Conservation (phyloP, 92 coral and sea anemone species). For the Heliopora coerulea region DNA sequence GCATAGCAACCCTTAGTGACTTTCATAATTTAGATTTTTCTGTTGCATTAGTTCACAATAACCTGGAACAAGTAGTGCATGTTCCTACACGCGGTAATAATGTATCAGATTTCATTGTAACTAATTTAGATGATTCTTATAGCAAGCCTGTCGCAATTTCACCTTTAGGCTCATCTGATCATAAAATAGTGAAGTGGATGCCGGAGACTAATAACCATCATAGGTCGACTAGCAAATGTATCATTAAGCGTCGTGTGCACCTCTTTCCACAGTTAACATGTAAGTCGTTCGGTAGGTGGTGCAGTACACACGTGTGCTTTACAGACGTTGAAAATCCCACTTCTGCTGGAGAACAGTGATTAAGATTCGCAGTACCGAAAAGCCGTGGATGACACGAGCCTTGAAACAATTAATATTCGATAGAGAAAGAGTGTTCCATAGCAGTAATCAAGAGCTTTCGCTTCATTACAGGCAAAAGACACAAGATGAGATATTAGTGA, state of each 20-base stretch:
- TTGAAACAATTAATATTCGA: neutral
- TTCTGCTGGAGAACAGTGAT: conserved; percentile 16
- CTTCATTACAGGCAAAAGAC: conserved; percentile 5
- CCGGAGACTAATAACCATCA: neutral
- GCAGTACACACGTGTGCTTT: conserved; percentile 19
- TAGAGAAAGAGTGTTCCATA: conserved; percentile 21
- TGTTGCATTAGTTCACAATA: conserved; percentile 19
- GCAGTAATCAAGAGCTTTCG: conserved; percentile 1
- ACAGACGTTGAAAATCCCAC: conserved; percentile 7
- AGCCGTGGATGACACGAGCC: conserved; percentile 18
- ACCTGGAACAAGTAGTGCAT: conserved; percentile 25
- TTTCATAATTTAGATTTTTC: conserved; percentile 43
- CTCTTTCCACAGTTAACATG: conserved; percentile 16
- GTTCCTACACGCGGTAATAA: conserved; percentile 22
- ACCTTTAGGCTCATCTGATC: conserved; percentile 49
- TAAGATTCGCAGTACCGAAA: conserved; percentile 1
- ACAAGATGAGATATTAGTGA: conserved; percentile 1
- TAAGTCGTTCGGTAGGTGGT: conserved; percentile 34
- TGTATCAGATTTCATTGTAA: conserved; percentile 26
- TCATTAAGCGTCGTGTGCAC: neutral
- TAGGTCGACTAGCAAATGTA: neutral
- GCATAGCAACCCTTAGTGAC: conserved; percentile 50
- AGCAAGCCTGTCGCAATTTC: neutral
- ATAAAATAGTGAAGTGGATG: conserved; percentile 29
- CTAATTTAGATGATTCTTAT: conserved; percentile 4